Evolutionary conservation across 2,888 invertebrate species (phyloP).

Genomic region (Phytoseiulus persimilis): DNA sequence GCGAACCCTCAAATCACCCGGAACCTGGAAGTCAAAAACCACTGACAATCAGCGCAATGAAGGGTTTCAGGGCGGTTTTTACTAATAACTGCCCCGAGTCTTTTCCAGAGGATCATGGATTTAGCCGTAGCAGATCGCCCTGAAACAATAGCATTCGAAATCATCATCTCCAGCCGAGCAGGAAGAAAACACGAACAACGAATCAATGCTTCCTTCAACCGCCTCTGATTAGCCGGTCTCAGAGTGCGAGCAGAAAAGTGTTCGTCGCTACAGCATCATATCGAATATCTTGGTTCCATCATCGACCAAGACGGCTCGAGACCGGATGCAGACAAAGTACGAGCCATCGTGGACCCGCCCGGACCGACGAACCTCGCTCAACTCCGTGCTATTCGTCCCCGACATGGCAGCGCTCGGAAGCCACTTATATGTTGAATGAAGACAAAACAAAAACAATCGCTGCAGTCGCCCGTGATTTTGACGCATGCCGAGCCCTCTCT

Average conservation of each 20-base stretch:
- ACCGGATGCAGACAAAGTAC: constrained; percentile 44
- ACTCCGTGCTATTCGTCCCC: constrained; percentile 46
- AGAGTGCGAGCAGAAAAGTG: background rate
- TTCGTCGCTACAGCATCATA: background rate
- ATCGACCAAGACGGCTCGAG: background rate
- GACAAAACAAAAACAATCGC: constrained; percentile 44
- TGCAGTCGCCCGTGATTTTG: constrained; percentile 46
- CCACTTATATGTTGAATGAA: constrained; percentile 44
- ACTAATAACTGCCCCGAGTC: constrained; percentile 47
- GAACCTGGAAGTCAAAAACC: background rate
- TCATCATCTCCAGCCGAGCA: constrained; percentile 41
- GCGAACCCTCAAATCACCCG: constrained; percentile 22
- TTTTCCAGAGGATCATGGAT: constrained; percentile 49
- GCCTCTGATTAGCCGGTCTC: background rate
- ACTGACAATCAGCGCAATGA: background rate
- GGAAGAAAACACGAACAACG: background rate
- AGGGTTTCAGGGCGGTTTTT: constrained; percentile 42
- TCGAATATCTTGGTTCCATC: background rate
- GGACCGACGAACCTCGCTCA: constrained; percentile 45
- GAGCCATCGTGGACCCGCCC: constrained; percentile 46
- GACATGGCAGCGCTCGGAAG: constrained; percentile 43
- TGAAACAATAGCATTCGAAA: constrained; percentile 42
- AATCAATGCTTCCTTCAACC: background rate
- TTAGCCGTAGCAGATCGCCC: constrained; percentile 46
- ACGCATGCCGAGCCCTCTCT: constrained; percentile 47